Evolutionary conservation across 2,888 invertebrate genomes (phyloP), one percentile per base, ranked within the genome.

Genomic region (Ophion ventricosus): DNA sequence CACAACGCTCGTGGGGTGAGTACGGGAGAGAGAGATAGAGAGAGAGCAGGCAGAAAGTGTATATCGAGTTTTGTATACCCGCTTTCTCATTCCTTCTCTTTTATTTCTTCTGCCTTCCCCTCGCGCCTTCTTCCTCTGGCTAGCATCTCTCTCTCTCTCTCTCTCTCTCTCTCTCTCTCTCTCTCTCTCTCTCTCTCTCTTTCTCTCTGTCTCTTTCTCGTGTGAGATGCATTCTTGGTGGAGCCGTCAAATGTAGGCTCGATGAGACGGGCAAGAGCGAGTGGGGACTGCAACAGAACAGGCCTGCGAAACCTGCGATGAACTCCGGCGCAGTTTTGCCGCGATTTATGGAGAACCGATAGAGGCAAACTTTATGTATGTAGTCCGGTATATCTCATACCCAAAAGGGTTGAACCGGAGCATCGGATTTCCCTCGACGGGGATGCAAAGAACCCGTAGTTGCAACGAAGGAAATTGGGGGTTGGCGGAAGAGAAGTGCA

Each of bases 301-400:
- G 74, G 54, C n/a, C 54, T n/a, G 54, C n/a, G 72, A 54, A 29
- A 73, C 54, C 67, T 54, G 63, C 73, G 67, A 72, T 25, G 35
- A 82, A 40, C 57, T 80, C 64, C 49, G 25, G 54, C 61, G 67
- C 75, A 73, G 81, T 76, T 79, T 74, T 75, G 59, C 64, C 26
- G 76, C 84, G 83, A 87, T 85, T 87, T 87, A 84, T 85, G 80
- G 84, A 78, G 82, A 82, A 79, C 80, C 85, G 83, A 83, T 85
- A 77, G 54, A 10, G 61, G 20, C 63, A 29, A 79, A 66, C 57
- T 40, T 26, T 63, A 49, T 57, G n/a, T 11, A n/a, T 29, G 11
- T 43, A 59, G 67, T 29, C 23, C 35, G 17, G 25, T 35, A 59
- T 43, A 26, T 20, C 14, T 20, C 49, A 23, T 70, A n/a, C 17